A percentile compares a stretch with the other conserved stretches of the same genome.
Conservation (phyloP, 2,113 vertebrate species). For the Oreochromis aureus region DNA sequence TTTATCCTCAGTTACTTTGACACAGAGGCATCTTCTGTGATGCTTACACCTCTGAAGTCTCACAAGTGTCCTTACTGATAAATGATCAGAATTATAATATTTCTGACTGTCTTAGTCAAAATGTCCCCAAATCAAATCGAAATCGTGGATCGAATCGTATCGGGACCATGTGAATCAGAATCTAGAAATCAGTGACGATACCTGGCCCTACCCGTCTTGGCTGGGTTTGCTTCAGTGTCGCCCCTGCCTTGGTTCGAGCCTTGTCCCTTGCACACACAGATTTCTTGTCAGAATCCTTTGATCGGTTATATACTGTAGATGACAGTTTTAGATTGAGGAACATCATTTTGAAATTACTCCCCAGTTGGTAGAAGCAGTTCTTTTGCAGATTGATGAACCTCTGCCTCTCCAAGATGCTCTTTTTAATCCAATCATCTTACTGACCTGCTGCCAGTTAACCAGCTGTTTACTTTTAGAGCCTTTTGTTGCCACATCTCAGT, state of each 20-base stretch:
- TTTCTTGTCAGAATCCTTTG: accelerated
- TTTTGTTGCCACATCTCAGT: background rate
- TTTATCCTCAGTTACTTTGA: background rate
- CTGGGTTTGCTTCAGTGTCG: background rate
- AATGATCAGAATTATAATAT: background rate
- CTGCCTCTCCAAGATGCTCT: background rate
- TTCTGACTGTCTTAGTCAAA: background rate
- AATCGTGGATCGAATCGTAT: background rate
- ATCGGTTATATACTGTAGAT: too few relatives aligned
- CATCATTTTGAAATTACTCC: background rate
- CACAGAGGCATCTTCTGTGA: background rate
- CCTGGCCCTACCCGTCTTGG: accelerated
- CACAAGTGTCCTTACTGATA: background rate
- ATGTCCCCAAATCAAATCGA: accelerated
- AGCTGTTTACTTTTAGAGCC: background rate
- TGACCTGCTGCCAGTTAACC: background rate
- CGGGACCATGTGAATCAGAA: accelerated
- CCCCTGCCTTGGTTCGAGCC: accelerated
- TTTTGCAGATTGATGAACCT: background rate
- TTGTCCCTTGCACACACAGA: background rate
- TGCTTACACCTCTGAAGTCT: accelerated
- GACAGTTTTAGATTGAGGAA: background rate
- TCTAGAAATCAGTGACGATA: background rate
- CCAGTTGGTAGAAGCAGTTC: accelerated
- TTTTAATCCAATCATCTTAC: background rate